Evolutionary conservation across 2,797 vertebrate genomes (phyloP), one percentile per base, ranked within the genome.

Genomic region (Sorex maritimensis): DNA sequence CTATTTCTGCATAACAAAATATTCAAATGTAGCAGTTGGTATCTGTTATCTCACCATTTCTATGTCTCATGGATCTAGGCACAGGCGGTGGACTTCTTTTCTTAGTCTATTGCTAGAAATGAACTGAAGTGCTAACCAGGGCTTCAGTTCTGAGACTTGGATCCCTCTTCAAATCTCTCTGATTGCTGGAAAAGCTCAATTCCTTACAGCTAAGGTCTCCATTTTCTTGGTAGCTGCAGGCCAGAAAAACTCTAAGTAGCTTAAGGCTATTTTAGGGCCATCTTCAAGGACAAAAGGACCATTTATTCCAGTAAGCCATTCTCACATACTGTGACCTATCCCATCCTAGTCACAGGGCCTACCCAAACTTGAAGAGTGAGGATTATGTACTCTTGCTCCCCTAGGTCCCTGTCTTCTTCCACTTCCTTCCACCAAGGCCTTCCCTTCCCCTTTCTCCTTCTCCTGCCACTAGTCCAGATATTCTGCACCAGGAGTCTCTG

Each of bases 1-100:
- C 79, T 67, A 8, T 19, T 74, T 38, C 46, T 88, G 12, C 58
- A 10, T 82, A 41, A 77, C 26, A 81, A 89, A 92, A 77, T 82
- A 61, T 7, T 55, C 30, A n/a, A 63, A 72, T 52, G 77, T 26
- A 67, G 28, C 19, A 44, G 4, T 24, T 81, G 80, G 38, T 13
- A 30, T 24, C 46, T 44, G 44, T 79, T 77, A 23, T n/a, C 30
- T 86, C 58, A 75, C 8, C 14, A 5, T 78, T 81, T 88, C 52
- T 78, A 3, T 83, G 41, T 4, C n/a, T 34, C 30, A 44, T 3
- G 30, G 81, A 14, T 90, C 85, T 30, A 41, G 26, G 4, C 28
- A 24, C 30, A 49, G 26, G 21, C 52, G 46, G 23, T 12, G 65
- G 41, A 34, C 17, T 68, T 49, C 74, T 85, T 24, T 24, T 23